A percentile compares a stretch with the other conserved stretches of the same genome.
phyloP scores from a whole-genome alignment of 2,113 vertebrate species.

The Solea senegalensis region DNA sequence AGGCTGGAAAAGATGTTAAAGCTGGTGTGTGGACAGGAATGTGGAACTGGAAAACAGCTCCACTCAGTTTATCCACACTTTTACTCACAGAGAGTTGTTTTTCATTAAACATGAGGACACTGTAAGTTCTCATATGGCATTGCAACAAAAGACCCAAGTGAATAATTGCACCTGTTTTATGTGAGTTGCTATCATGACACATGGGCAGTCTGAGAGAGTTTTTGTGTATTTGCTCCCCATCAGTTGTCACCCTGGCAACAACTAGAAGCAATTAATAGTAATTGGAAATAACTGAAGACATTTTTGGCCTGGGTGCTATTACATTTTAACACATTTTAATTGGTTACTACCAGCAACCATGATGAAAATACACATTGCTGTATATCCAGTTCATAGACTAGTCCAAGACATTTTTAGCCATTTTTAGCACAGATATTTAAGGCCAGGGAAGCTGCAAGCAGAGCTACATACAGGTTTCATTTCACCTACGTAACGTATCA shows the following conservation, averaged over 20 bases:
- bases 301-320: background rate
- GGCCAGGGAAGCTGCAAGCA: no score
- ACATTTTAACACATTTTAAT: background rate
- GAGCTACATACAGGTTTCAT: no score
- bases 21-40: constrained; percentile 5
- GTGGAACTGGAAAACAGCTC: constrained; percentile 13
- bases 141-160: background rate
- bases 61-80: constrained; percentile 14
- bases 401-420: background rate
- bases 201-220: background rate
- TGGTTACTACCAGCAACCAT: background rate
- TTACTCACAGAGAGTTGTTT: background rate
- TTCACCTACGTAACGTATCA: no score
- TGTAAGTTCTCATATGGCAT: background rate
- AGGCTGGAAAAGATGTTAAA: constrained; percentile 28
- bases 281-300: background rate
- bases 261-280: constrained; percentile 1
- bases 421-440: no score
- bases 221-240: background rate
- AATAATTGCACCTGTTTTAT: constrained; percentile 8
- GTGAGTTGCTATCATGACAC: background rate
- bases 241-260: background rate
- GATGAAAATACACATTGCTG: background rate
- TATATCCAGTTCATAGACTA: background rate
- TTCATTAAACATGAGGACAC: background rate